Base-by-base conservation (phyloP, 2,113 vertebrate genomes). In the Oplegnathus fasciatus region DNA sequence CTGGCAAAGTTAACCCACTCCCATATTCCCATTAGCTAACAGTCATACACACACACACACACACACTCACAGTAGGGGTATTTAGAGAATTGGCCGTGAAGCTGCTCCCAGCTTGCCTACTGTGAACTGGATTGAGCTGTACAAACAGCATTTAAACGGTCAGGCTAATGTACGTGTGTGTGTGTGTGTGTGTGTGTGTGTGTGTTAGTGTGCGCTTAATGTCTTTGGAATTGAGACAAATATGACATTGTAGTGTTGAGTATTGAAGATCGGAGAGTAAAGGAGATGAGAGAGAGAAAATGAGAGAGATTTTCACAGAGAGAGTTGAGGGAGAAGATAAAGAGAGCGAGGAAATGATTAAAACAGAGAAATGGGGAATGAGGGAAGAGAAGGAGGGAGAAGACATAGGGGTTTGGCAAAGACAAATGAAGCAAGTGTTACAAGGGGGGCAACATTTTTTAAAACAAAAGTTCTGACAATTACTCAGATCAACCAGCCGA, bases 31-130 rank as follows among this genome's bases (percentile, higher is more conserved):
- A 89, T 89, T 83, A 87, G 85, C 76, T 82, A 87, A 85, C 81
- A 88, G 60, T 66, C 61, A 58, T 1, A 57, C 57, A 78, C 68
- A 81, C 48, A 75, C 28, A 40, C 28, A 52, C n/a, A 60, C 40
- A 46, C 74, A 55, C 61, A 62, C 73, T 44, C 88, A 46, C 88
- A 88, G 83, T 66, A n/a, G 84, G 82, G 60, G 68, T 71, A 60
- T 74, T 83, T 75, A 61, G 88, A 70, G 79, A 90, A 88, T 88
- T 88, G 89, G 85, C 88, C 82, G 86, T 65, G 73, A 89, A 82
- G 85, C 78, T 71, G 66, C 74, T 93, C 89, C 86, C 92, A 93
- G 92, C 84, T 84, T 83, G 87, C 86, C 84, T 86, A 89, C 88
- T 91, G 87, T 44, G 87, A 90, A 84, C 80, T 55, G 82, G 86